Percentiles rank a stretch among this genome's conserved stretches.
phyloP scores from a whole-genome alignment of 2,888 invertebrate species.

The Nymphalis c-album region DNA sequence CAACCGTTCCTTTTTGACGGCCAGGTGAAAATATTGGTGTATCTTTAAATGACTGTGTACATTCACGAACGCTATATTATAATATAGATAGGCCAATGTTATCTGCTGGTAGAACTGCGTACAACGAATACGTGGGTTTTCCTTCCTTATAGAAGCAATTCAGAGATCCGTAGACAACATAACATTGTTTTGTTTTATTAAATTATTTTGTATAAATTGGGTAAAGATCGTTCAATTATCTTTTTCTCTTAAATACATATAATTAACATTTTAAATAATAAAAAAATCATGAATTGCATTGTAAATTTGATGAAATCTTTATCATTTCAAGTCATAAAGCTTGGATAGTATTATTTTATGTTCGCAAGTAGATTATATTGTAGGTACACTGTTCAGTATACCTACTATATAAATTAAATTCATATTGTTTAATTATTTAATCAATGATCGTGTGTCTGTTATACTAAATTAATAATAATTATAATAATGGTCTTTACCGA shows the following conservation, averaged over 20 bases:
- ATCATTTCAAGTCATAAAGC: too few relatives aligned
- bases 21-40: constrained; percentile 29
- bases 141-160: constrained; percentile 16
- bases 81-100: constrained; percentile 35
- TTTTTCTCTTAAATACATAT: not conserved
- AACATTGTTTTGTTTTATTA: not conserved
- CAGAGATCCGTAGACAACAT: not conserved
- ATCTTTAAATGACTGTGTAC: constrained; percentile 20
- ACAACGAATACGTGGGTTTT: constrained; percentile 19
- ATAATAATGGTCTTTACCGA: too few relatives aligned
- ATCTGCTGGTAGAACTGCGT: constrained; percentile 23
- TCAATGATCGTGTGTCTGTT: too few relatives aligned
- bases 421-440: too few relatives aligned
- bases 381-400: too few relatives aligned
- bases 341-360: too few relatives aligned
- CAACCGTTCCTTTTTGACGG: constrained; percentile 18
- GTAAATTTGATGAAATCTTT: too few relatives aligned
- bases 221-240: not conserved
- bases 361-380: too few relatives aligned
- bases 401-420: too few relatives aligned
- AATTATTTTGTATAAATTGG: not conserved
- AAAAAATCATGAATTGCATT: too few relatives aligned
- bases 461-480: too few relatives aligned
- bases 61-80: constrained; percentile 17
- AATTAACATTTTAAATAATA: too few relatives aligned